These are phyloP conservation scores for Mesitornis unicolor DNA, from an alignment of 2,113 vertebrate species.

Conservation along the genomic window DNA sequence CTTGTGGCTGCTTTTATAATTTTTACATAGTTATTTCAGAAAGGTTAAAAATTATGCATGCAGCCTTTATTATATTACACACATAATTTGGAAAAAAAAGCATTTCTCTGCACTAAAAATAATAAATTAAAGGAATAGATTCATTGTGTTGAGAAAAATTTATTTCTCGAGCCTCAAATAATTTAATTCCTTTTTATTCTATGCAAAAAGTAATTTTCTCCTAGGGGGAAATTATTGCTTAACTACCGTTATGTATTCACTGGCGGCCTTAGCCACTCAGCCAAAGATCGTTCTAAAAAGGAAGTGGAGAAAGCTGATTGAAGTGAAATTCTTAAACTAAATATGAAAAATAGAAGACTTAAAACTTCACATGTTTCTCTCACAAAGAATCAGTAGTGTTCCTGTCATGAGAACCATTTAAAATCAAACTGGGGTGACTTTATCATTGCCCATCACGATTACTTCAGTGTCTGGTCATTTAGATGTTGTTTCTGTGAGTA, in stretches of 20 bases:
- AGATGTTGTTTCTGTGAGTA: not conserved
- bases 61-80: conserved; percentile 60
- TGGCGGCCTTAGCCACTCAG: conserved; percentile 33
- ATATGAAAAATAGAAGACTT: not conserved
- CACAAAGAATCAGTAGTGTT: not conserved
- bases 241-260: conserved; percentile 55
- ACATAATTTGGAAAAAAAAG: conserved; percentile 33
- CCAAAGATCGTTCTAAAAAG: conserved; percentile 30
- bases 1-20: conserved; percentile 55
- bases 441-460: not conserved
- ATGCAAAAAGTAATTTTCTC: conserved; percentile 62
- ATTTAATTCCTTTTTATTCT: conserved; percentile 66
- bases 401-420: not conserved
- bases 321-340: conserved; percentile 43
- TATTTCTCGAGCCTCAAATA: conserved; percentile 61
- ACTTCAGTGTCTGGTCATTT: not conserved
- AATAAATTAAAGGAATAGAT: conserved; percentile 65
- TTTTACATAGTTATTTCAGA: conserved; percentile 54
- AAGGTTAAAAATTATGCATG: conserved; percentile 61
- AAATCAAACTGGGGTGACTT: not conserved
- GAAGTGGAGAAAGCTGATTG: conserved; percentile 19
- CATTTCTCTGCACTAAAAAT: conserved; percentile 60
- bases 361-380: not conserved
- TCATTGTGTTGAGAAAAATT: conserved; percentile 54
- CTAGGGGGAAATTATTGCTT: conserved; percentile 51